Evolutionary conservation across 1,140 invertebrate genomes (phyloP).

Genomic region (Mycetomoellerius zeteki): DNA sequence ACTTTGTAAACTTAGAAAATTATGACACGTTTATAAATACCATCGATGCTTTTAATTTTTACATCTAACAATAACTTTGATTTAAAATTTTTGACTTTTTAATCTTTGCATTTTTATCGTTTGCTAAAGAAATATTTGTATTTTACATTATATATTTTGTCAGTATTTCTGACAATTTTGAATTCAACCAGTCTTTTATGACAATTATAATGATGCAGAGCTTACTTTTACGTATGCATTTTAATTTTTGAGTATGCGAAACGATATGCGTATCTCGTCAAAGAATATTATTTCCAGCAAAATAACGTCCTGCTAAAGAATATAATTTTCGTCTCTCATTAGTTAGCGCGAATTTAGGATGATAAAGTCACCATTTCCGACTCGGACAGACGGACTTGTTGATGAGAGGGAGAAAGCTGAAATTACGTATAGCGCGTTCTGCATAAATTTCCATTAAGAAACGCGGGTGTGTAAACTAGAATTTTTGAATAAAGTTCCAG

Average conservation of each 20-base stretch:
- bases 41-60: not conserved
- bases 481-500: slow-evolving; percentile 59
- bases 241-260: slow-evolving; percentile 31
- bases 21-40: slow-evolving; percentile 17
- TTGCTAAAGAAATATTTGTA: not conserved
- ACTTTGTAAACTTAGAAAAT: slow-evolving; percentile 34
- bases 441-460: slow-evolving; percentile 60
- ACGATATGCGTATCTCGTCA: slow-evolving; percentile 21
- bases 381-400: slow-evolving; percentile 63
- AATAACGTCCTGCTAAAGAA: slow-evolving; percentile 34
- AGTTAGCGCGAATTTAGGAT: slow-evolving; percentile 52
- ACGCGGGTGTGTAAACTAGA: slow-evolving; percentile 55
- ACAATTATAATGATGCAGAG: slow-evolving; percentile 6
- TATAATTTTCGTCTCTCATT: slow-evolving; percentile 61
- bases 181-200: slow-evolving; percentile 63
- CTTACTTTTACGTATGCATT: slow-evolving; percentile 53
- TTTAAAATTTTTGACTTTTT: slow-evolving; percentile 21
- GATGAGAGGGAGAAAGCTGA: slow-evolving; percentile 56
- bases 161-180: not conserved
- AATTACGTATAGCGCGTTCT: slow-evolving; percentile 59
- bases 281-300: slow-evolving; percentile 25
- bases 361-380: slow-evolving; percentile 61
- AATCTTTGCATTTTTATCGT: not conserved
- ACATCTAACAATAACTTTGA: not conserved
- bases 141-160: not conserved